Conservation (phyloP, 1,140 invertebrate genomes). For the Druon quercuslanigerum region DNA sequence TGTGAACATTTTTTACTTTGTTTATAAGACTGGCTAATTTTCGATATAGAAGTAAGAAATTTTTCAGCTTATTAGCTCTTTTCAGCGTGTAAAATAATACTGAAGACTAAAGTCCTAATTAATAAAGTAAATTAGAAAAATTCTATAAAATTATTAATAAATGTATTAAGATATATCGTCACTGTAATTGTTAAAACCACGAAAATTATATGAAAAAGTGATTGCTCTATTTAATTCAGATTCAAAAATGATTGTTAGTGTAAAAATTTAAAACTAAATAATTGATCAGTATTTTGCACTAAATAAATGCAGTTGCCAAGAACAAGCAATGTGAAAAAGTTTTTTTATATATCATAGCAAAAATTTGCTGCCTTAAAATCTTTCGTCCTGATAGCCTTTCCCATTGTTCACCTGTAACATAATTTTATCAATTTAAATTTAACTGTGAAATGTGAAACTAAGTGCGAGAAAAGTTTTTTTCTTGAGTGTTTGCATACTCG, state of each 20-base stretch:
- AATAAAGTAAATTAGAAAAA: too few relatives aligned
- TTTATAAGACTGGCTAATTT: slow-evolving; percentile 33
- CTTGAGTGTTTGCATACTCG: not conserved
- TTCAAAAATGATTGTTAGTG: too few relatives aligned
- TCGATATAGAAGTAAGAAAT: slow-evolving; percentile 38
- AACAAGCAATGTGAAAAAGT: slow-evolving; percentile 43
- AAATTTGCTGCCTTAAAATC: slow-evolving; percentile 45
- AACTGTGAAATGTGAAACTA: too few relatives aligned
- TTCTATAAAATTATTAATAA: too few relatives aligned
- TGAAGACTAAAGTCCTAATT: too few relatives aligned
- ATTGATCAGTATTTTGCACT: slow-evolving; percentile 37
- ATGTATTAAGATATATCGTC: slow-evolving; percentile 38
- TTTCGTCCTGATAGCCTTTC: slow-evolving; percentile 19
- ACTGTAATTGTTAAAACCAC: slow-evolving; percentile 36
- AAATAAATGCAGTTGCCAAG: slow-evolving; percentile 49
- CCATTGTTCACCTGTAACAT: slow-evolving; percentile 38
- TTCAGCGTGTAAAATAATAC: slow-evolving; percentile 44
- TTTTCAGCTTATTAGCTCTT: slow-evolving; percentile 28
- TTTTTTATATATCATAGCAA: slow-evolving; percentile 52
- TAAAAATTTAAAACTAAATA: too few relatives aligned
- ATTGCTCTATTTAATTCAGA: too few relatives aligned
- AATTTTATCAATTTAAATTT: too few relatives aligned
- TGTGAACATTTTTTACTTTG: slow-evolving; percentile 40
- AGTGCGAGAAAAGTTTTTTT: too few relatives aligned
- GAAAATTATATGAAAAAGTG: slow-evolving; percentile 38